A percentile compares a stretch with the other conserved stretches of the same genome.
Evolutionary conservation across 2,113 vertebrate species (phyloP).

Genomic region (Oxyruncus cristatus): DNA sequence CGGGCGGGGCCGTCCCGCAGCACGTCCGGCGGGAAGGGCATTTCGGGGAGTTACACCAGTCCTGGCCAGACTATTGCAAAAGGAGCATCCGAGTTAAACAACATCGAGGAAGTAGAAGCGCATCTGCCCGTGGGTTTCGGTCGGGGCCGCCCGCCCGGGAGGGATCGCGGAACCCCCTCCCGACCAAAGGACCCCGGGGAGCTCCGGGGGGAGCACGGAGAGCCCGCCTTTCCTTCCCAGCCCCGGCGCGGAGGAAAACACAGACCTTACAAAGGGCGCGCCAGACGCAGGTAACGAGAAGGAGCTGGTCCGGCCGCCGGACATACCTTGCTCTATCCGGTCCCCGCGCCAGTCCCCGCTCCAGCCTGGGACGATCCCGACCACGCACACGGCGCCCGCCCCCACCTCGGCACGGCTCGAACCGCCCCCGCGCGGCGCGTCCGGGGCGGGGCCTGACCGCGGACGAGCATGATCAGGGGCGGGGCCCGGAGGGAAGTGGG

Average conservation of each 20-base stretch:
- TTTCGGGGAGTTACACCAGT: too few relatives aligned
- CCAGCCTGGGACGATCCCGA: too few relatives aligned
- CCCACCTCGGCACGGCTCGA: neutral
- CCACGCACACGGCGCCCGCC: rapidly evolving
- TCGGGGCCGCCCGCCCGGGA: neutral
- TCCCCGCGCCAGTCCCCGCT: neutral
- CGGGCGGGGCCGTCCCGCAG: neutral
- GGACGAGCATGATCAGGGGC: too few relatives aligned
- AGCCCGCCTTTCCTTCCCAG: neutral
- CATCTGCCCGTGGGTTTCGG: neutral
- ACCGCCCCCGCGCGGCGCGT: too few relatives aligned
- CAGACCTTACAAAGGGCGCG: neutral
- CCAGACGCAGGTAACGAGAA: neutral
- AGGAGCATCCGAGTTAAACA: neutral
- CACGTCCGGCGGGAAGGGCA: neutral
- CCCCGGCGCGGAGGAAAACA: neutral
- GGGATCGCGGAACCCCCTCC: too few relatives aligned
- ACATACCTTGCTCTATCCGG: neutral
- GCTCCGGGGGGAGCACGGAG: neutral
- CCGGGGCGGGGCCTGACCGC: too few relatives aligned
- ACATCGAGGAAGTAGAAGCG: neutral
- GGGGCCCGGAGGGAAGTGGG: too few relatives aligned
- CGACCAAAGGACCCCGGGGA: neutral
- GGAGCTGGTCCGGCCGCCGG: neutral
- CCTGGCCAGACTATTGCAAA: neutral